Percentiles rank a stretch among this genome's conserved stretches.
phyloP scores from a whole-genome alignment of 2,113 vertebrate genomes.

The Ariopsis seemanni region DNA sequence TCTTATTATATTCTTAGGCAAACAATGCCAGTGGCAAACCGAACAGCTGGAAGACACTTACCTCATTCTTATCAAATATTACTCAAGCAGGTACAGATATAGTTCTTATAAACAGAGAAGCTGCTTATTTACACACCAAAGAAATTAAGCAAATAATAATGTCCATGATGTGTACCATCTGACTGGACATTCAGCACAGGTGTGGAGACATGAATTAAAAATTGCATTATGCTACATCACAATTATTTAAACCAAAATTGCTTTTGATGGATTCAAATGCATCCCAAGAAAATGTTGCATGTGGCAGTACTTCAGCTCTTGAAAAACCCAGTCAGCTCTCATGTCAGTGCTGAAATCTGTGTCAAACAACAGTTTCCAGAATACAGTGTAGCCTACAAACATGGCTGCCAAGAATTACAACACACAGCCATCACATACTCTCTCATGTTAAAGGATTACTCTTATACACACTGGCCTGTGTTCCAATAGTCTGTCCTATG shows the following conservation, averaged over 20 bases:
- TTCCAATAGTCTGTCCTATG: too few species aligned
- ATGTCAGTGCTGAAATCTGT: neutral
- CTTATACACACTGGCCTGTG: neutral
- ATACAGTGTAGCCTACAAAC: too few species aligned
- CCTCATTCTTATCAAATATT: slow-evolving; percentile 58
- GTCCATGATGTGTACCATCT: neutral
- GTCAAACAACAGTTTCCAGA: neutral
- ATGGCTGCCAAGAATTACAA: too few species aligned
- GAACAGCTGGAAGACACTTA: slow-evolving; percentile 60
- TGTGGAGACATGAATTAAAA: neutral
- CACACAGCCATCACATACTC: too few species aligned
- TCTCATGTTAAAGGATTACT: neutral
- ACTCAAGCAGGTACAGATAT: slow-evolving; percentile 39
- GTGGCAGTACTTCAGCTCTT: neutral
- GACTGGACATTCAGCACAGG: neutral
- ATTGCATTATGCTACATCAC: neutral
- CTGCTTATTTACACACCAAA: neutral
- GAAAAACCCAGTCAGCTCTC: neutral
- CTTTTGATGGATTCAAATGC: neutral
- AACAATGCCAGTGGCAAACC: slow-evolving; percentile 44
- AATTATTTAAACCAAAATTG: neutral
- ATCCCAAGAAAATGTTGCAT: neutral
- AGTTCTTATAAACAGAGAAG: too few species aligned
- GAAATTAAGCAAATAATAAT: neutral
- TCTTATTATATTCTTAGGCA: neutral